phyloP scores from a whole-genome alignment of 2,797 vertebrate species.

The Danio choprae region DNA sequence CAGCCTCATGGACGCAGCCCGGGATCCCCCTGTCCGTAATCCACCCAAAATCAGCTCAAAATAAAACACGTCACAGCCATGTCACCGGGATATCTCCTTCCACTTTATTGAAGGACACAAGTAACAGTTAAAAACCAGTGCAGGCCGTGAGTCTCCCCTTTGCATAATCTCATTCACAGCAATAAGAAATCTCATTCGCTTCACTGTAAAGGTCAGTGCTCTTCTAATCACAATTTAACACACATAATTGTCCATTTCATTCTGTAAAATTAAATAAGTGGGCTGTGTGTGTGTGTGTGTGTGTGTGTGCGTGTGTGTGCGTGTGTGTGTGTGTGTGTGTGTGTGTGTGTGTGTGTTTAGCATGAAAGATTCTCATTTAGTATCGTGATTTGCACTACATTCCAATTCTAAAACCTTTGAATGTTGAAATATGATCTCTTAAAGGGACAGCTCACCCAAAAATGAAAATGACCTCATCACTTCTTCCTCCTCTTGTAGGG shows the following conservation, averaged over 20 bases:
- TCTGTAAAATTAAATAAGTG: slow-evolving; percentile 74
- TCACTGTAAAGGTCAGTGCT: slow-evolving; percentile 82
- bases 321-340: too few species aligned
- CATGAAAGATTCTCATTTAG: slow-evolving; percentile 60
- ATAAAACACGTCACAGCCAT: slow-evolving; percentile 59
- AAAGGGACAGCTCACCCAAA: too few species aligned
- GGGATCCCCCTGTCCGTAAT: slow-evolving; percentile 72
- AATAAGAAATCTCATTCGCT: slow-evolving; percentile 81
- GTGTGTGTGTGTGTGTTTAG: slow-evolving; percentile 63
- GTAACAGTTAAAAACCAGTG: slow-evolving; percentile 73
- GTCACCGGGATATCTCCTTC: slow-evolving; percentile 58
- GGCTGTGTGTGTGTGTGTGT: too few species aligned
- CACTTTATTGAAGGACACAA: slow-evolving; percentile 30
- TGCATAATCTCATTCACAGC: slow-evolving; percentile 81
- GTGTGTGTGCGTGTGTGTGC: slow-evolving; percentile 64
- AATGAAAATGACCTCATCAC: too few species aligned
- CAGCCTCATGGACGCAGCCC: slow-evolving; percentile 69
- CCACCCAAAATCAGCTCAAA: slow-evolving; percentile 65
- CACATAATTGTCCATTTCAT: slow-evolving; percentile 83
- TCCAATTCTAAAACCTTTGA: not conserved
- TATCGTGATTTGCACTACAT: not conserved
- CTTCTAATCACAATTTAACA: slow-evolving; percentile 84
- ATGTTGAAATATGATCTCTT: too few species aligned
- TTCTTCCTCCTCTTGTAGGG: too few species aligned
- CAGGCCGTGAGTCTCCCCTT: slow-evolving; percentile 64